These are phyloP conservation scores for Ferdinandea cuprea DNA, from an alignment of 2,888 invertebrate species.

Conservation along the genomic window DNA sequence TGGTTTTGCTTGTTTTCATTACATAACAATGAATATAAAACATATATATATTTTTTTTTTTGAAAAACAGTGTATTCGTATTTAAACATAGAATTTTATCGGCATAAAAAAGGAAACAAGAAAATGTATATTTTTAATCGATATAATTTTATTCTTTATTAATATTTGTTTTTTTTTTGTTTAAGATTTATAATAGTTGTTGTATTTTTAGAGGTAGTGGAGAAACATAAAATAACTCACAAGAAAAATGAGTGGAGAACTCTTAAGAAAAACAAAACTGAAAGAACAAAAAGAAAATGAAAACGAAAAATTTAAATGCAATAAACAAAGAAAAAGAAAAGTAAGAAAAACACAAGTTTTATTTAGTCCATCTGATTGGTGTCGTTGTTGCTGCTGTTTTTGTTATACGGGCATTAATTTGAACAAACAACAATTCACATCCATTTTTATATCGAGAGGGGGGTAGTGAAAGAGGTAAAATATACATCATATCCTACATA, in stretches of 20 bases:
- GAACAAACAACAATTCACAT: conserved; percentile 59
- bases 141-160: conserved; percentile 71
- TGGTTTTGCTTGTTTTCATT: conserved; percentile 24
- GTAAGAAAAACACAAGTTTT: conserved; percentile 58
- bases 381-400: conserved; percentile 30
- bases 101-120: conserved; percentile 73
- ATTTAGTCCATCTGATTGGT: conserved; percentile 57
- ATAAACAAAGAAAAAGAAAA: conserved; percentile 30
- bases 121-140: conserved; percentile 52
- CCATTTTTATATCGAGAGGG: conserved; percentile 6
- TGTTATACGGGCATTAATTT: conserved; percentile 23
- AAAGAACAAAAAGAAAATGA: conserved; percentile 38
- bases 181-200: conserved; percentile 16
- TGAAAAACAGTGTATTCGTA: conserved; percentile 40
- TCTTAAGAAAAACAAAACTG: conserved; percentile 15
- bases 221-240: conserved; percentile 47
- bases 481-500: conserved; percentile 63
- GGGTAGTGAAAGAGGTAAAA: conserved; percentile 41
- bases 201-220: conserved; percentile 11
- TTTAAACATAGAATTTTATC: conserved; percentile 74
- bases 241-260: conserved; percentile 13
- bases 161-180: conserved; percentile 30
- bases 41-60: conserved; percentile 27
- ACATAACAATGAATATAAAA: conserved; percentile 48
- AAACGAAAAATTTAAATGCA: conserved; percentile 54